Conservation (phyloP, 1,140 invertebrate species). For the Watersipora subatra region DNA sequence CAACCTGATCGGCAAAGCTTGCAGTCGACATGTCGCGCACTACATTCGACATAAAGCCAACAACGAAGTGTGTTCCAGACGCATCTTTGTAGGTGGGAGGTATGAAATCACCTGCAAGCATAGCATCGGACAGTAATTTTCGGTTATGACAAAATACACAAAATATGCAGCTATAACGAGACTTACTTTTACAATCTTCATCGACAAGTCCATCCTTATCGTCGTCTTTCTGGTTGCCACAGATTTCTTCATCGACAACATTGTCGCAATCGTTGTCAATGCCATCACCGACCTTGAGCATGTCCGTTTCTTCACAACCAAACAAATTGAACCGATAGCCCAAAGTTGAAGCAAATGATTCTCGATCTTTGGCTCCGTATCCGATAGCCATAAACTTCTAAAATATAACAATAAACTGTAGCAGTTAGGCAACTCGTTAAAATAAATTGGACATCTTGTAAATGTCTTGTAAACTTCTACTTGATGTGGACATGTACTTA, state of each 20-base stretch:
- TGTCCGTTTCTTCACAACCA: not conserved
- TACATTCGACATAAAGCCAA: not conserved
- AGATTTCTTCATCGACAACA: not conserved
- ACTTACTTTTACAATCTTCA: constrained; percentile 4
- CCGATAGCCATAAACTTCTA: constrained; percentile 1
- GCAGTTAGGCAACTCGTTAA: too few relatives aligned
- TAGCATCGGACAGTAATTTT: too few relatives aligned
- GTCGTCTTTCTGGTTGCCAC: not conserved
- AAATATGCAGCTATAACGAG: too few relatives aligned
- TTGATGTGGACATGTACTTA: too few relatives aligned
- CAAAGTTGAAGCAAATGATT: not conserved
- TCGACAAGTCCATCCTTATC: not conserved
- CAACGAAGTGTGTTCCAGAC: not conserved
- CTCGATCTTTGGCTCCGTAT: not conserved
- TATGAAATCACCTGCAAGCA: too few relatives aligned
- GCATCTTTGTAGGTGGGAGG: too few relatives aligned
- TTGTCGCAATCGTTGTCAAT: constrained; percentile 1
- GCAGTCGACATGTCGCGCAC: not conserved
- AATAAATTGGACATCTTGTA: too few relatives aligned
- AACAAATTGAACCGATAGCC: not conserved
- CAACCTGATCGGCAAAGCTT: not conserved
- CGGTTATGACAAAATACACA: too few relatives aligned
- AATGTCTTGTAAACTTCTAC: too few relatives aligned
- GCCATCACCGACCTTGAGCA: not conserved
- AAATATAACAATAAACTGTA: too few relatives aligned